Base-by-base conservation (phyloP, 2,113 vertebrate species). In the Megaceryle maxima region DNA sequence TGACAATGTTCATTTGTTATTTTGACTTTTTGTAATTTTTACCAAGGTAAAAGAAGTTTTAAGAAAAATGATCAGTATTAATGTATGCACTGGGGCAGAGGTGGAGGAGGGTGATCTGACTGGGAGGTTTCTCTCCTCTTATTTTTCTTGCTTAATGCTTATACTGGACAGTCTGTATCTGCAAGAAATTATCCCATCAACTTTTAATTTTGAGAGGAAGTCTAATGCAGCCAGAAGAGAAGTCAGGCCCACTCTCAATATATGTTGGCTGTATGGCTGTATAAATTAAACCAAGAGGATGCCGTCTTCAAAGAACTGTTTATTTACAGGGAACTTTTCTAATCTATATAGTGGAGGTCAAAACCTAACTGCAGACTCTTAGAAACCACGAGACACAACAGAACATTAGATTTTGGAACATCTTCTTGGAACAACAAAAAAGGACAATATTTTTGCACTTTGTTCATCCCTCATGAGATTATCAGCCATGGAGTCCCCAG, bases 251-350 rank as follows among this genome's bases (percentile, higher is more conserved):
- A 60, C 60, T 9, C 35, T 90, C 6, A 0, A 25, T 67, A 74
- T 53, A 43, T 0, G 1, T 31, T 75, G 59, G 4, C 48, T 92
- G 11, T 46, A 82, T 39, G 59, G 4, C 48, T 92, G 11, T 46
- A 78, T 46, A 76, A 76, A 78, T 21, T 31, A 35, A 91, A 66
- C 22, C 11, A 74, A 78, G 62, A 85, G 10, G 43, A 75, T 69
- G 25, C 11, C 53, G 19, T 62, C 48, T 84, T 94, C 86, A 96
- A 94, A 93, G 69, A 92, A 73, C 13, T n/a, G 33, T 94, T 92
- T 96, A 93, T 96, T 96, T 96, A 87, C 43, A 88, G 41, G 44
- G 62, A 87, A 59, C 15, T 87, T 88, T 69, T 88, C 69, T 95
- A 85, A 89, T 87, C 63, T 28, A 24, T 79, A 13, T 9, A 87